A percentile compares a stretch with the other conserved stretches of the same genome.
phyloP scores from a whole-genome alignment of 2,888 invertebrate genomes.

The Rhamphomyia laevipes region DNA sequence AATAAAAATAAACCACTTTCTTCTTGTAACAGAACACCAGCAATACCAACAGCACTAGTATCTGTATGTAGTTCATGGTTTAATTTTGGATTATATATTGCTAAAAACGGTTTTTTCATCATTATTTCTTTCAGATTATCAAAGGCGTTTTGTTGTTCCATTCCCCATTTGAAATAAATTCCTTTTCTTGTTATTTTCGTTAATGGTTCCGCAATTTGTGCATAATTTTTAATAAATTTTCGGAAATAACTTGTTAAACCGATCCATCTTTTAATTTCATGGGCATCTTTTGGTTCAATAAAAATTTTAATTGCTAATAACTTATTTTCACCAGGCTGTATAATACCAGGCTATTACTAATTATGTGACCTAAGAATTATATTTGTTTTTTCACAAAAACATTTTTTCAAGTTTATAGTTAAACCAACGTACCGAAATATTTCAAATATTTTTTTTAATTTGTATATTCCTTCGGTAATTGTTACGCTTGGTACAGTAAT shows the following conservation, averaged over 20 bases:
- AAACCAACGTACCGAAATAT: background rate
- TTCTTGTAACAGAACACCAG: background rate
- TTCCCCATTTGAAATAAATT: background rate
- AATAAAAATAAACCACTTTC: slow-evolving; percentile 2
- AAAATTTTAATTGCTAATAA: background rate
- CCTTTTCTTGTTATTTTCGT: background rate
- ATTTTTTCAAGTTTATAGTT: too few species aligned
- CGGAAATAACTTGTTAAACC: background rate
- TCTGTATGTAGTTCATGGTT: background rate
- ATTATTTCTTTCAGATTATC: background rate
- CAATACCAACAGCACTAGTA: background rate
- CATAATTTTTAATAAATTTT: background rate
- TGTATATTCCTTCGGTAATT: background rate
- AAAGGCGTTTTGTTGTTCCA: background rate
- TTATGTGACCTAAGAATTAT: background rate
- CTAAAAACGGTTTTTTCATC: background rate
- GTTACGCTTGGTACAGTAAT: background rate
- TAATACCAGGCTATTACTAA: background rate
- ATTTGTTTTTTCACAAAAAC: background rate
- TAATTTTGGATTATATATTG: background rate
- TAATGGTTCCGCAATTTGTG: background rate
- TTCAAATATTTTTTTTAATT: background rate
- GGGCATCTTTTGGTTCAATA: background rate
- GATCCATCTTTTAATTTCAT: background rate
- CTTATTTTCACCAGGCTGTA: background rate